Evolutionary conservation across 2,888 invertebrate species (phyloP).

Genomic region (Pristionchus mayeri): DNA sequence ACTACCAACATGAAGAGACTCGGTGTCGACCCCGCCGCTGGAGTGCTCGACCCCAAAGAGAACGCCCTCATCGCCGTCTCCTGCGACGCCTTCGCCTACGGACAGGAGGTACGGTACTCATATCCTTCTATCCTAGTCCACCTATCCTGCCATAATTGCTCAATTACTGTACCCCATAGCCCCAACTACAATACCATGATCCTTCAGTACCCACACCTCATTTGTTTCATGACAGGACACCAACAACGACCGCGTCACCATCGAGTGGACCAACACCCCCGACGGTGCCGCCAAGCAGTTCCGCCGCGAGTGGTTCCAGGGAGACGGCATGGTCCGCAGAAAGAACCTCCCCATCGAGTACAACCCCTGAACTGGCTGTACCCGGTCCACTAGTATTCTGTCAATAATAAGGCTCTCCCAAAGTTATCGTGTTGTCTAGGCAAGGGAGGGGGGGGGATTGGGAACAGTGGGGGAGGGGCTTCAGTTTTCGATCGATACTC

Average conservation of each 20-base stretch:
- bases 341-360: slow-evolving; percentile 23
- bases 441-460: background rate
- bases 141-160: background rate
- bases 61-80: slow-evolving; percentile 67
- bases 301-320: slow-evolving; percentile 38
- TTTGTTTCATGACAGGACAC: slow-evolving; percentile 53
- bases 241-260: slow-evolving; percentile 67
- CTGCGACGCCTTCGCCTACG: slow-evolving; percentile 70
- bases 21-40: slow-evolving; percentile 69
- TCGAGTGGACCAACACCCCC: slow-evolving; percentile 63
- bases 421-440: background rate
- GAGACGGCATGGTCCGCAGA: slow-evolving; percentile 38
- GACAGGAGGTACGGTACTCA: slow-evolving; percentile 52
- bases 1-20: slow-evolving; percentile 72
- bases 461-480: too few species aligned
- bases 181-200: too few species aligned
- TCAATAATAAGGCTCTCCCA: background rate
- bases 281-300: slow-evolving; percentile 54
- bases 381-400: background rate
- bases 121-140: background rate
- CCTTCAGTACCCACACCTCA: background rate
- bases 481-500: too few species aligned
- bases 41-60: slow-evolving; percentile 73
- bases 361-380: background rate
- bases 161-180: too few species aligned